Evolutionary conservation across 2,888 invertebrate species (phyloP).

Genomic region (Watsonalla binaria): DNA sequence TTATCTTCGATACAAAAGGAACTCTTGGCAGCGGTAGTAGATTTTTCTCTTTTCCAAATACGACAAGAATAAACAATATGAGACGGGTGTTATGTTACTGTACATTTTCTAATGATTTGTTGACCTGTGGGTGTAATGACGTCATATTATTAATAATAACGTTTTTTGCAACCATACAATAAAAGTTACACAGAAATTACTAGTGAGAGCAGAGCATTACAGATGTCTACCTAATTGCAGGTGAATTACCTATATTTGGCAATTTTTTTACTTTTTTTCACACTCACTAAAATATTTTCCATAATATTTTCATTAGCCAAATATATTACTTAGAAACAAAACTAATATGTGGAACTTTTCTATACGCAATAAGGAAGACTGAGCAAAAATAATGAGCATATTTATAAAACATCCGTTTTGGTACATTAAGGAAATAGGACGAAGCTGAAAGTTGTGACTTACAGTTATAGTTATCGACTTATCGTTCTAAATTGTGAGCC

Average conservation of each 20-base stretch:
- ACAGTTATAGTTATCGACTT: background rate
- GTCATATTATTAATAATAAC: too few species aligned
- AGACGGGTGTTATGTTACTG: background rate
- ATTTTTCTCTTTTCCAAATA: background rate
- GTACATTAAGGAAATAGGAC: too few species aligned
- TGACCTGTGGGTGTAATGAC: too few species aligned
- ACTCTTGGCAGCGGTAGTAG: background rate
- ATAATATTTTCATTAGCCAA: background rate
- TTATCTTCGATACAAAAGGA: constrained; percentile 24
- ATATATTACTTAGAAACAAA: background rate
- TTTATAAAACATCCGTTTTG: background rate
- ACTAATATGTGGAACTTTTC: background rate
- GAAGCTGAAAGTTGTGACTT: background rate
- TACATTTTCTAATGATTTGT: too few species aligned
- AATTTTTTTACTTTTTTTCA: too few species aligned
- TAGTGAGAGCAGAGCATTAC: too few species aligned
- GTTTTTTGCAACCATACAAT: too few species aligned
- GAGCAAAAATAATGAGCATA: background rate
- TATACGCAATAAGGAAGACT: background rate
- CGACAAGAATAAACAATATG: background rate
- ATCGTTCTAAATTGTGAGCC: background rate
- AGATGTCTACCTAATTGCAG: too few species aligned
- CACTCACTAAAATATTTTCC: too few species aligned
- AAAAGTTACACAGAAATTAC: too few species aligned
- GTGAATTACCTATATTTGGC: too few species aligned